Evolutionary conservation across 2,888 invertebrate genomes (phyloP).

Genomic region (Polymixis lichenea): DNA sequence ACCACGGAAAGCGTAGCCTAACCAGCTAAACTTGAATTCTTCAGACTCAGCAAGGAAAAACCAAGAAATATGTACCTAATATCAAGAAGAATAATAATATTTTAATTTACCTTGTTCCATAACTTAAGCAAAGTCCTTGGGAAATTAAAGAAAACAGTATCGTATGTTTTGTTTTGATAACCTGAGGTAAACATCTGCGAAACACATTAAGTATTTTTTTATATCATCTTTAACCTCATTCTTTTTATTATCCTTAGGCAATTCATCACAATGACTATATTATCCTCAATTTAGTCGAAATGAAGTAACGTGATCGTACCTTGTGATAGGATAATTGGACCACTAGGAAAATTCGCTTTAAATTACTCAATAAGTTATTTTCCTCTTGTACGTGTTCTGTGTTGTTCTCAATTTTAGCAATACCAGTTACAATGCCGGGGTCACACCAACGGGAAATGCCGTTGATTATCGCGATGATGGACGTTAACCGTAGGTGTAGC

Average conservation of each 20-base stretch:
- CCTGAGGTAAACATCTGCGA: background rate
- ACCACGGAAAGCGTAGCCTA: too few relatives aligned
- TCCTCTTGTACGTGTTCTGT: background rate
- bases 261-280: background rate
- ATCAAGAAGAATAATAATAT: too few relatives aligned
- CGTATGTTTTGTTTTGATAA: background rate
- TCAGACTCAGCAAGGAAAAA: background rate
- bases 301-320: background rate
- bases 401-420: background rate
- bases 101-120: constrained; percentile 22
- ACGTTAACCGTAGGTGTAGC: too few relatives aligned
- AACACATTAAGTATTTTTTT: background rate
- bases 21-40: background rate
- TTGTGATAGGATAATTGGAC: background rate
- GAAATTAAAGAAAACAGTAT: background rate
- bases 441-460: too few relatives aligned
- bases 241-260: background rate
- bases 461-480: too few relatives aligned
- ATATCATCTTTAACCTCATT: constrained; percentile 17
- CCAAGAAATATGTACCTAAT: too few relatives aligned
- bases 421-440: background rate
- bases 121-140: too few relatives aligned
- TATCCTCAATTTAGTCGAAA: constrained; percentile 8
- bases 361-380: background rate
- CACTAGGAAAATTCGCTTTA: background rate